Base-by-base conservation (phyloP, 1,140 invertebrate species). In the Oppia nitens region DNA sequence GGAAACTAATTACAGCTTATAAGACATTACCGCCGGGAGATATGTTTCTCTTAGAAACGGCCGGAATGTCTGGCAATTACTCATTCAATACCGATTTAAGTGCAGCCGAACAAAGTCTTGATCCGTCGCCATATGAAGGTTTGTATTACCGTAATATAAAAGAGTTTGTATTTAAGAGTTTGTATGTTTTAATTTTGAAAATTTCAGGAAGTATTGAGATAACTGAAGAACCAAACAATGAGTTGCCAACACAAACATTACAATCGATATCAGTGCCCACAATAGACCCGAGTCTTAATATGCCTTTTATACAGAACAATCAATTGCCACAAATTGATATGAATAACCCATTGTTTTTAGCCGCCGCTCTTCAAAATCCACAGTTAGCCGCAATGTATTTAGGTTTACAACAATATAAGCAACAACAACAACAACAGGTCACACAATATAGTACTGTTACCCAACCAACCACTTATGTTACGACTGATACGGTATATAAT, bases 251-350 rank as follows among this genome's bases (percentile, higher is more conserved):
- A 40, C 6, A 9, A 11, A 20, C 3, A 24, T 81, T 3, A 78
- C 78, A 14, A 81, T 77, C 60, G 87, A 84, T 0, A 73, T 82
- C 12, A 79, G 79, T 28, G 85, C 82, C 59, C 88, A 85, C 0
- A 25, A 40, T 55, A n/a, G 60, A 53, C 20, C 62, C 61, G 27
- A 50, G 57, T 40, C 24, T 62, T 11, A n/a, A 6, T 3, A 32
- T 59, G n/a, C 45, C 45, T 14, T 17, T 53, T 9, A 48, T 48
- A 47, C 11, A 17, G 21, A n/a, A 32, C 29, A 47, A 50, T 48
- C 40, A 61, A 54, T n/a, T 55, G 27, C 14, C 59, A 55, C 54
- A 61, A 51, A 26, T 61, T 14, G 65, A 66, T 54, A 32, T 66
- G 24, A 62, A 63, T 32, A 67, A 67, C 45, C 66, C 66, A 2